phyloP scores from a whole-genome alignment of 2,113 vertebrate species.

The Myotis lucifugus region DNA sequence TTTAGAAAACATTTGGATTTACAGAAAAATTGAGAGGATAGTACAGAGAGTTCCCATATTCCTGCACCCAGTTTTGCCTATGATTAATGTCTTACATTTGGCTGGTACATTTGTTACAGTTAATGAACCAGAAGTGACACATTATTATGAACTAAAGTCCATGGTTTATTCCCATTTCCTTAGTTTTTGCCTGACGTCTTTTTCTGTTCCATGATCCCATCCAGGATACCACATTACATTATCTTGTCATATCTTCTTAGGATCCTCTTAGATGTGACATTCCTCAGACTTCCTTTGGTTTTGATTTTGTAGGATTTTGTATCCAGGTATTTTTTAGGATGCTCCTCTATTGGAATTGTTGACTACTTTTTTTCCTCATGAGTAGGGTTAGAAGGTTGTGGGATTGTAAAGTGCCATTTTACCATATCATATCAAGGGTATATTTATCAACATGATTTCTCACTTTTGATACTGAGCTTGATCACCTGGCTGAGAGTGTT shows the following conservation, averaged over 20 bases:
- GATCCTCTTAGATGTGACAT: neutral
- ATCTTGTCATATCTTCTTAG: slow-evolving; percentile 1
- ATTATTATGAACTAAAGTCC: slow-evolving; percentile 13
- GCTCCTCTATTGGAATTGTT: neutral
- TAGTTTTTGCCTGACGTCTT: neutral
- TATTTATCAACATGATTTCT: slow-evolving; percentile 9
- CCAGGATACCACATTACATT: neutral
- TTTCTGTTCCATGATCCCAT: slow-evolving; percentile 24
- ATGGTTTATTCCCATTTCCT: neutral
- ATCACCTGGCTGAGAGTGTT: neutral
- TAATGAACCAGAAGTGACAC: neutral
- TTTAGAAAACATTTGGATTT: neutral
- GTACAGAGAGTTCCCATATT: neutral
- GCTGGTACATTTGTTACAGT: slow-evolving; percentile 1
- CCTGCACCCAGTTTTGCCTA: neutral
- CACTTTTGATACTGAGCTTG: neutral
- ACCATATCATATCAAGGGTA: neutral
- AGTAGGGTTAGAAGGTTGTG: neutral
- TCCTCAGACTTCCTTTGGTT: neutral
- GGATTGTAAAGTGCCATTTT: slow-evolving; percentile 14
- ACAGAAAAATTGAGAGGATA: neutral
- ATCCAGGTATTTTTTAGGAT: neutral
- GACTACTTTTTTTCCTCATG: slow-evolving; percentile 11
- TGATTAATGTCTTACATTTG: slow-evolving; percentile 25
- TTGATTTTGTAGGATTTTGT: slow-evolving; percentile 21